These are phyloP conservation scores for Spinus olivaceus DNA, from an alignment of 2,797 vertebrate species.

Conservation along the genomic window DNA sequence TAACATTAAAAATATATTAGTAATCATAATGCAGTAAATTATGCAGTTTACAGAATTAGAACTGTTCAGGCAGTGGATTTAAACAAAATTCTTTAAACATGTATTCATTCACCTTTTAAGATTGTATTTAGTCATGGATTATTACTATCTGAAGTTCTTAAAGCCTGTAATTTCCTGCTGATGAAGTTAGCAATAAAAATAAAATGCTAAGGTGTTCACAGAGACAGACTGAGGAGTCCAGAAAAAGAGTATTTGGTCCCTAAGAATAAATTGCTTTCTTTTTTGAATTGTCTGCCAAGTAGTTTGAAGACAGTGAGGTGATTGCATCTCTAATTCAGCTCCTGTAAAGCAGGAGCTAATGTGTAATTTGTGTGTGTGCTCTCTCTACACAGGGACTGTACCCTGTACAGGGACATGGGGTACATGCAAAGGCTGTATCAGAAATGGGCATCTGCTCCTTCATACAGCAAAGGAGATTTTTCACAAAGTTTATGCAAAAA, in stretches of 20 bases:
- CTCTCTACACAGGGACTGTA: accelerated
- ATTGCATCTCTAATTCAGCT: background rate
- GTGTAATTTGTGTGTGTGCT: background rate
- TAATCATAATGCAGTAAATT: background rate
- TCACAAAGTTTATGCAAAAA: background rate
- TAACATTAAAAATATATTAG: background rate
- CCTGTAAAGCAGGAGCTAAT: accelerated
- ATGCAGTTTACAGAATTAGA: background rate
- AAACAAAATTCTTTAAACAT: background rate
- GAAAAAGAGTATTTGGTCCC: background rate
- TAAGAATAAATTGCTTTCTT: background rate
- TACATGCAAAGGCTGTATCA: background rate
- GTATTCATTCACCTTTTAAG: background rate
- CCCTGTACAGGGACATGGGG: accelerated
- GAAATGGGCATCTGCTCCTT: background rate
- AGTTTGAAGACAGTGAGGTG: background rate
- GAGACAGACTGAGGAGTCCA: background rate
- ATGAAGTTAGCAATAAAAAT: background rate
- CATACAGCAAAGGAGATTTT: background rate
- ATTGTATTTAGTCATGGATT: background rate
- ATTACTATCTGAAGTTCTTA: background rate
- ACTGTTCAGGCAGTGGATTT: background rate
- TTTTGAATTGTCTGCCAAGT: background rate
- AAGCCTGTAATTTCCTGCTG: background rate
- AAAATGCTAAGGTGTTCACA: background rate